A percentile compares a stretch with the other conserved stretches of the same genome.
phyloP scores from a whole-genome alignment of 1,140 invertebrate genomes.

The Nebria ingens region DNA sequence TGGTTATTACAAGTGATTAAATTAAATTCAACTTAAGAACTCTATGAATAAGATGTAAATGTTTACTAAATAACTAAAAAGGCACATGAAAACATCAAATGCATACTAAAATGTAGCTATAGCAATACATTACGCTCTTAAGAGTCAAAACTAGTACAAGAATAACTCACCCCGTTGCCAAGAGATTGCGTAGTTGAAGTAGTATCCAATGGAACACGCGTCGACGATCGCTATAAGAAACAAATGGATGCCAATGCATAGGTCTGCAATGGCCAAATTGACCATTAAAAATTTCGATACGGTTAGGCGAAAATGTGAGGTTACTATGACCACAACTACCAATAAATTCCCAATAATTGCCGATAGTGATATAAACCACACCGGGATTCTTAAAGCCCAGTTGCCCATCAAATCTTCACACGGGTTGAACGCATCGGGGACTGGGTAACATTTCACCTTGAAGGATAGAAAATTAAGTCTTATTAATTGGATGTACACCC shows the following conservation, averaged over 20 bases:
- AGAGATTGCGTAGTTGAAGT: constrained; percentile 80
- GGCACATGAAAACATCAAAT: too few species aligned
- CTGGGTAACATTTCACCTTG: constrained; percentile 59
- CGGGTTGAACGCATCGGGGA: constrained; percentile 77
- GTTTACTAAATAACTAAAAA: too few species aligned
- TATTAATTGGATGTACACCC: too few species aligned
- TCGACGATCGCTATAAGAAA: constrained; percentile 73
- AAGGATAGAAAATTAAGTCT: constrained; percentile 12
- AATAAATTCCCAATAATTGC: constrained; percentile 71
- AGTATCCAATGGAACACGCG: constrained; percentile 66
- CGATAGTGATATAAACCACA: constrained; percentile 63
- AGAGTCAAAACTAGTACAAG: too few species aligned
- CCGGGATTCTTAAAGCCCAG: constrained; percentile 59
- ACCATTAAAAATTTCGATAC: constrained; percentile 80
- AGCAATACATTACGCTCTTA: too few species aligned
- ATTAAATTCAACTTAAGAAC: too few species aligned
- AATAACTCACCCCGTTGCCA: constrained; percentile 77
- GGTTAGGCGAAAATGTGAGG: constrained; percentile 44
- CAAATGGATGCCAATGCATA: constrained; percentile 74
- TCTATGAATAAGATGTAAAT: too few species aligned
- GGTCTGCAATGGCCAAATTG: constrained; percentile 76
- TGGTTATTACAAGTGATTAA: too few species aligned
- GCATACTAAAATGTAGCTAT: too few species aligned
- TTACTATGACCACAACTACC: constrained; percentile 66
- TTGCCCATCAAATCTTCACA: constrained; percentile 90